These are phyloP conservation scores for Labeo rohita DNA, from an alignment of 2,113 vertebrate species.

Conservation along the genomic window DNA sequence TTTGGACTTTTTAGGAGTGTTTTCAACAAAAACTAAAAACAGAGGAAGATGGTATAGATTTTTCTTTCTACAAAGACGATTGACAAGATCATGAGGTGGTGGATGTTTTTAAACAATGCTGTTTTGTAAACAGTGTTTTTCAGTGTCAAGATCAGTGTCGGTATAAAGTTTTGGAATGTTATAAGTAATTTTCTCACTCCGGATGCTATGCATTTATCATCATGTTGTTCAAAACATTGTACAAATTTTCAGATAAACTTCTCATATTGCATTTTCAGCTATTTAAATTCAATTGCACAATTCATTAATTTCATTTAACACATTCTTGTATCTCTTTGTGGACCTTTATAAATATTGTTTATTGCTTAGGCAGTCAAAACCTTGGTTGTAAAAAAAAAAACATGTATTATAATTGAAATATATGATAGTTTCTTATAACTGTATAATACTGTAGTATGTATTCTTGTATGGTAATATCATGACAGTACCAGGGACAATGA, in stretches of 20 bases:
- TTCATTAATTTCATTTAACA: not conserved
- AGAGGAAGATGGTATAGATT: not conserved
- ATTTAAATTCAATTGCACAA: not conserved
- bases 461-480: not conserved
- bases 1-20: not conserved
- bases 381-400: not conserved
- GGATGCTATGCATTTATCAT: constrained; percentile 28
- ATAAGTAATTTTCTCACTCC: not conserved
- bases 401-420: constrained; percentile 32
- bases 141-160: not conserved
- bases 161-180: not conserved
- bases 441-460: constrained; percentile 11
- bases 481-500: not conserved
- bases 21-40: not conserved
- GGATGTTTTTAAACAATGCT: too few species aligned
- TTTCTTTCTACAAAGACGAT: not conserved
- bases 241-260: not conserved
- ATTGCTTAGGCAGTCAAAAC: not conserved
- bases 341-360: constrained; percentile 9
- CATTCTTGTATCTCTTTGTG: constrained; percentile 14
- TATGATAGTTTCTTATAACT: constrained; percentile 16
- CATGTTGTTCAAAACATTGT: not conserved
- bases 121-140: not conserved
- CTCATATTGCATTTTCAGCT: too few species aligned
- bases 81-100: not conserved